Percentiles rank a stretch among this genome's conserved stretches.
Evolutionary conservation across 2,113 vertebrate species (phyloP).

Genomic region (Gasterosteus aculeatus): DNA sequence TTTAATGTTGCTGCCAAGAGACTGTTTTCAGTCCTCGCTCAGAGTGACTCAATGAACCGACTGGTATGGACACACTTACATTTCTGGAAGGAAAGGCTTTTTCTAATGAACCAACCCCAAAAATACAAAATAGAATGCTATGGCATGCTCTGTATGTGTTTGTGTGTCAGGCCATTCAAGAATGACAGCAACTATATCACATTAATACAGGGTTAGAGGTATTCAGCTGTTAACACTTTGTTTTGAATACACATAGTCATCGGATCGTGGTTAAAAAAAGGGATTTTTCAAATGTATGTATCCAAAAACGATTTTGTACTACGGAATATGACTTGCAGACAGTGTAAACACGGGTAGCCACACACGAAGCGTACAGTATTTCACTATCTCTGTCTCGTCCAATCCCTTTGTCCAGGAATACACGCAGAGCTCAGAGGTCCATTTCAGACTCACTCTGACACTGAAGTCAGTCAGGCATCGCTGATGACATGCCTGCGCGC

Average conservation of each 20-base stretch:
- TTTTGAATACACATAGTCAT: background rate
- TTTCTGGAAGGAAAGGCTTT: background rate
- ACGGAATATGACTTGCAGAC: conserved; percentile 11
- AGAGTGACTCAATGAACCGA: background rate
- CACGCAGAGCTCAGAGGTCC: conserved; percentile 51
- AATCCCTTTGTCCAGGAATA: conserved; percentile 48
- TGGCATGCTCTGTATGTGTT: background rate
- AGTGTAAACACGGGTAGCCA: background rate
- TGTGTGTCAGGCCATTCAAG: background rate
- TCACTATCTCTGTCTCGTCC: conserved; percentile 49
- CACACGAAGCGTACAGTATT: conserved; percentile 19
- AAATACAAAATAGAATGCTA: background rate
- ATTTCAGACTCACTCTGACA: conserved; percentile 62
- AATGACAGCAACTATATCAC: background rate
- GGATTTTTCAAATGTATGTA: background rate
- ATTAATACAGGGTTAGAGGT: background rate
- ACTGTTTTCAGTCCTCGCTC: background rate
- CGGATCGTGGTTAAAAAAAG: background rate
- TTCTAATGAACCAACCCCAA: background rate
- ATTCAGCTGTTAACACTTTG: background rate
- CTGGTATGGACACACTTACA: background rate
- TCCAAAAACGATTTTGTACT: background rate
- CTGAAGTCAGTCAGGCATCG: conserved; percentile 52
- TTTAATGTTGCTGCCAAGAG: conserved; percentile 41
- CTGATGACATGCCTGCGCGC: conserved; percentile 39